Percentiles rank a stretch among this genome's conserved stretches.
Conservation (phyloP, 2,113 vertebrate species). For the Circaetus gallicus region DNA sequence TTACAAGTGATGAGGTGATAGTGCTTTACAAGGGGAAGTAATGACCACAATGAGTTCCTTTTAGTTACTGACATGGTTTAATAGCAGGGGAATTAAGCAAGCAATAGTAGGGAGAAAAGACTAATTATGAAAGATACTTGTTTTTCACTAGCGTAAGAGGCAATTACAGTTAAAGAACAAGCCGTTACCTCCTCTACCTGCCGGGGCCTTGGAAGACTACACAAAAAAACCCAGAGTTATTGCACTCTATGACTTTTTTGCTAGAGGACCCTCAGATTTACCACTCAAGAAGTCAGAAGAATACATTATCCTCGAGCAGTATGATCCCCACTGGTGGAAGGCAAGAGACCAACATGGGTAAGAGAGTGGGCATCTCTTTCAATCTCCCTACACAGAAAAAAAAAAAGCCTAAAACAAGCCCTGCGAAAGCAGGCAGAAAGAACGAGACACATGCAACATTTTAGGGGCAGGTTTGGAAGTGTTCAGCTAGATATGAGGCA, state of each 20-base stretch:
- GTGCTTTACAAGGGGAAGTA: background rate
- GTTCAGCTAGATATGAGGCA: accelerated
- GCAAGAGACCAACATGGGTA: constrained; percentile 83
- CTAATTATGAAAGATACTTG: background rate
- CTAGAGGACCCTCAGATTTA: constrained; percentile 75
- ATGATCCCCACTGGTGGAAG: constrained; percentile 87
- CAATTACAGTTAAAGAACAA: constrained; percentile 65
- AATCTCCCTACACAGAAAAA: background rate
- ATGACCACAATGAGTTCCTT: background rate
- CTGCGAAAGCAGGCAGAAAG: background rate
- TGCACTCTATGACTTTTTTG: constrained; percentile 85
- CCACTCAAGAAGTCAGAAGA: constrained; percentile 75
- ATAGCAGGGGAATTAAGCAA: background rate
- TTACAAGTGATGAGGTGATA: background rate
- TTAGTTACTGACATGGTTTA: background rate
- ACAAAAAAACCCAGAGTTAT: constrained; percentile 64
- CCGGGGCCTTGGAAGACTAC: constrained; percentile 14
- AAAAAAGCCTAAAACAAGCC: background rate
- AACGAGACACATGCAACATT: background rate
- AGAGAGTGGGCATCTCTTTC: background rate
- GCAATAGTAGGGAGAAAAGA: background rate
- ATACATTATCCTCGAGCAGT: constrained; percentile 82
- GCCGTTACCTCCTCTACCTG: constrained; percentile 75
- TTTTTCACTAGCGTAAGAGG: constrained; percentile 50
- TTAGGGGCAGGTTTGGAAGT: background rate